Evolutionary conservation across 2,113 vertebrate species (phyloP).

Genomic region (Genyomyrus donnyi): DNA sequence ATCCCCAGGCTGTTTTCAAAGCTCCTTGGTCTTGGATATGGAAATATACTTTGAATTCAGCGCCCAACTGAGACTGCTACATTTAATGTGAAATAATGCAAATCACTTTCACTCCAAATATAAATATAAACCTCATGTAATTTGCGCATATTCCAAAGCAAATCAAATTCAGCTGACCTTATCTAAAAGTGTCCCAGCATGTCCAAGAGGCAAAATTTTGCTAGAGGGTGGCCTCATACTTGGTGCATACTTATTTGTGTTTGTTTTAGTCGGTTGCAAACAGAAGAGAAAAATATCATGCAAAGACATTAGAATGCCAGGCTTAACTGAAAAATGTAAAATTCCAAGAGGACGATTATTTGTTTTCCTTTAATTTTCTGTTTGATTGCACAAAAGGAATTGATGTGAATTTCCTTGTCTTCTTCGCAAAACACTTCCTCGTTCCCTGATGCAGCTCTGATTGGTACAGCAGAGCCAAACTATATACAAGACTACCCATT

Average conservation of each 20-base stretch:
- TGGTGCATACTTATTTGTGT: neutral
- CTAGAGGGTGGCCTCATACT: neutral
- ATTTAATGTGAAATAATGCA: neutral
- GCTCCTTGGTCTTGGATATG: neutral
- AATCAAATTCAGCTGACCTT: neutral
- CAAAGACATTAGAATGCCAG: neutral
- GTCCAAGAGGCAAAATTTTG: neutral
- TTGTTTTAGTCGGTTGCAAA: neutral
- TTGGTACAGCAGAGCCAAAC: neutral
- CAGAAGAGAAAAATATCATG: neutral
- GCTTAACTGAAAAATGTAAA: neutral
- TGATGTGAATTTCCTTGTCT: neutral
- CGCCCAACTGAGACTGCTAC: neutral
- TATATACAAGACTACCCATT: neutral
- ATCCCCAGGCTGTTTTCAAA: neutral
- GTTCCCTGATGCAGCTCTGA: neutral
- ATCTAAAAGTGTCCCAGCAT: neutral
- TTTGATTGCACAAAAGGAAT: neutral
- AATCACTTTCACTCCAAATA: neutral
- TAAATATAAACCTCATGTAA: neutral
- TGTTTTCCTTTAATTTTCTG: neutral
- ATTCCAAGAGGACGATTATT: neutral
- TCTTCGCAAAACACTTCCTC: neutral
- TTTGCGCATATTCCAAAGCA: neutral
- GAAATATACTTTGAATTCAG: constrained; percentile 1